These are phyloP conservation scores for Dryoscopus gambensis DNA, from an alignment of 2,113 vertebrate species.

Conservation along the genomic window DNA sequence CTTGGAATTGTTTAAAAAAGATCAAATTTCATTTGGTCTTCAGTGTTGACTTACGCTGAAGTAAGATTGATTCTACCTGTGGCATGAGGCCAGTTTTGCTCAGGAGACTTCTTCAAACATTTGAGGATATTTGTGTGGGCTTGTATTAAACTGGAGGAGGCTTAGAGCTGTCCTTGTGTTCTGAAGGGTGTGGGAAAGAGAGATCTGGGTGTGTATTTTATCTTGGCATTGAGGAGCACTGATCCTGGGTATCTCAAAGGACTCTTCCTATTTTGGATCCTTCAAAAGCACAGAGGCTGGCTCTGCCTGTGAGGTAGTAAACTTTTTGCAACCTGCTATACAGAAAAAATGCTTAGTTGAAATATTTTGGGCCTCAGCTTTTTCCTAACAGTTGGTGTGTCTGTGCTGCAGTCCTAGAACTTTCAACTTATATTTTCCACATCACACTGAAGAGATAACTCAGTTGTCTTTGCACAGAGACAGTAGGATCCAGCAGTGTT, in stretches of 20 bases:
- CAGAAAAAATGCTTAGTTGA: neutral
- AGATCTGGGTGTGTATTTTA: neutral
- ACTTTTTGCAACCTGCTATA: neutral
- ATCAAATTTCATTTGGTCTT: neutral
- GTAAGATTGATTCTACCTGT: neutral
- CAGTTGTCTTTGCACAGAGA: neutral
- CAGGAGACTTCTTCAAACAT: neutral
- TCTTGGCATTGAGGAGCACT: neutral
- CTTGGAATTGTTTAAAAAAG: neutral
- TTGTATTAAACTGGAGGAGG: neutral
- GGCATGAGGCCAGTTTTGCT: neutral
- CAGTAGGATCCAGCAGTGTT: neutral
- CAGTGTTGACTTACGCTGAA: neutral
- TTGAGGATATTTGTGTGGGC: neutral
- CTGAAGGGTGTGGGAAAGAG: neutral
- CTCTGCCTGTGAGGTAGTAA: neutral
- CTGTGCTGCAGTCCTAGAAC: neutral
- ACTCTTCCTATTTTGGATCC: neutral
- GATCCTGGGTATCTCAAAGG: neutral
- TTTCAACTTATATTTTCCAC: neutral
- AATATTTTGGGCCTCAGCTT: neutral
- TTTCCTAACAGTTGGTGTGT: neutral
- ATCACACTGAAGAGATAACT: neutral
- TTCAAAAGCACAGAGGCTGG: neutral
- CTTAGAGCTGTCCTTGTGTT: neutral